A percentile compares a stretch with the other conserved stretches of the same genome.
Evolutionary conservation across 1,140 invertebrate genomes (phyloP).

Genomic region (Lethrus apterus): DNA sequence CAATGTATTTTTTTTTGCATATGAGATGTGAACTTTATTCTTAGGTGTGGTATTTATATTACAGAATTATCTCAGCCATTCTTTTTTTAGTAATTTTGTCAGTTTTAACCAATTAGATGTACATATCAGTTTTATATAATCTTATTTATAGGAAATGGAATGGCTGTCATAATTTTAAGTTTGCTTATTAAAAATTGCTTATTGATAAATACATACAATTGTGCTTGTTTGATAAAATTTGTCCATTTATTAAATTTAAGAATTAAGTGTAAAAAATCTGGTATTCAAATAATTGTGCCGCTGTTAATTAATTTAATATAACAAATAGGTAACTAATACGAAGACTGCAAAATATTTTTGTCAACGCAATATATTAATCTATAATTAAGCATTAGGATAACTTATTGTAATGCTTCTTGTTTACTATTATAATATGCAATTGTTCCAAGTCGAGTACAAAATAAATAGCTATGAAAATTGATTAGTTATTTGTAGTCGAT

Average conservation of each 20-base stretch:
- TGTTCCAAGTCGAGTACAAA: background rate
- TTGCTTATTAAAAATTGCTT: background rate
- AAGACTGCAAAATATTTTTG: slow-evolving; percentile 12
- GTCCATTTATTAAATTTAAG: background rate
- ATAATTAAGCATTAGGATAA: slow-evolving; percentile 1
- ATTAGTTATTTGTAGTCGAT: background rate
- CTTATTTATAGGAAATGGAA: background rate
- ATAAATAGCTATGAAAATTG: slow-evolving; percentile 4
- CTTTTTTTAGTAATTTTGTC: no score
- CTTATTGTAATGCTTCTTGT: background rate
- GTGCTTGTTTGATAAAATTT: background rate
- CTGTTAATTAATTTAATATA: slow-evolving; percentile 8
- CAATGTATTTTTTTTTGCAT: no score
- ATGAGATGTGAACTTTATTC: no score
- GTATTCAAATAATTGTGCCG: no score
- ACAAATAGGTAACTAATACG: background rate
- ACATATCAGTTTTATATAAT: background rate
- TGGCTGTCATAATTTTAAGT: background rate
- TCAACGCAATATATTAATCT: slow-evolving; percentile 2
- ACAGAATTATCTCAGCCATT: no score
- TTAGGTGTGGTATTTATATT: no score
- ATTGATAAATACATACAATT: background rate
- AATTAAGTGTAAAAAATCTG: slow-evolving; percentile 1
- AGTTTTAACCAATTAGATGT: no score
- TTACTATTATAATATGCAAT: background rate